Evolutionary conservation across 2,797 vertebrate species (phyloP).

Genomic region (Mycteria americana): DNA sequence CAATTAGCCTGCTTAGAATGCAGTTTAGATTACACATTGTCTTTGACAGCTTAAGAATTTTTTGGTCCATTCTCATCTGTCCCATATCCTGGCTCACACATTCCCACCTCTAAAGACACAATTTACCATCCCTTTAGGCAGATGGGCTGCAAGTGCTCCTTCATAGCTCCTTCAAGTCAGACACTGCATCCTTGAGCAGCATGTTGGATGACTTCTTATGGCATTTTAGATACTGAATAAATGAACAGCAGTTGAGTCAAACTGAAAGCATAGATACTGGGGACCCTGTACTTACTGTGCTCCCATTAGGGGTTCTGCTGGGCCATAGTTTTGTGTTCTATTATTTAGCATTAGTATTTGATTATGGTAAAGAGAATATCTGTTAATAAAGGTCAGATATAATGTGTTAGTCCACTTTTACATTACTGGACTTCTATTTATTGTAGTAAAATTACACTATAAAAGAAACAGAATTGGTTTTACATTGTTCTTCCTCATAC

Average conservation of each 20-base stretch:
- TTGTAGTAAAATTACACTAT: background rate
- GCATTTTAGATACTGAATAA: background rate
- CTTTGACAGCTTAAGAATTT: background rate
- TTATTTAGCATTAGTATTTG: background rate
- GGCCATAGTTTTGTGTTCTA: background rate
- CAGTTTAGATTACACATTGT: background rate
- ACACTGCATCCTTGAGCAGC: background rate
- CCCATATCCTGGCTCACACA: background rate
- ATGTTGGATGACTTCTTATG: background rate
- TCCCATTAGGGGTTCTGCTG: background rate
- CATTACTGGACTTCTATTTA: background rate
- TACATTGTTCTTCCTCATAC: background rate
- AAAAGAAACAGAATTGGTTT: background rate
- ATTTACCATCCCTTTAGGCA: background rate
- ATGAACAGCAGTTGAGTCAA: background rate
- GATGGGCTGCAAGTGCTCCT: background rate
- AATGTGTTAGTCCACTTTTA: background rate
- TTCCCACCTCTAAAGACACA: background rate
- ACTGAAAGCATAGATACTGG: background rate
- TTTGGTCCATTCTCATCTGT: background rate
- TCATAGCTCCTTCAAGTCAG: background rate
- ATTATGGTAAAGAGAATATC: background rate
- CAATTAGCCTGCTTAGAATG: background rate
- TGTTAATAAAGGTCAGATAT: background rate
- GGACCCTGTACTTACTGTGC: background rate